Percentiles rank a stretch among this genome's conserved stretches.
phyloP scores from a whole-genome alignment of 2,888 invertebrate genomes.

The Lasioglossum figueresi region DNA sequence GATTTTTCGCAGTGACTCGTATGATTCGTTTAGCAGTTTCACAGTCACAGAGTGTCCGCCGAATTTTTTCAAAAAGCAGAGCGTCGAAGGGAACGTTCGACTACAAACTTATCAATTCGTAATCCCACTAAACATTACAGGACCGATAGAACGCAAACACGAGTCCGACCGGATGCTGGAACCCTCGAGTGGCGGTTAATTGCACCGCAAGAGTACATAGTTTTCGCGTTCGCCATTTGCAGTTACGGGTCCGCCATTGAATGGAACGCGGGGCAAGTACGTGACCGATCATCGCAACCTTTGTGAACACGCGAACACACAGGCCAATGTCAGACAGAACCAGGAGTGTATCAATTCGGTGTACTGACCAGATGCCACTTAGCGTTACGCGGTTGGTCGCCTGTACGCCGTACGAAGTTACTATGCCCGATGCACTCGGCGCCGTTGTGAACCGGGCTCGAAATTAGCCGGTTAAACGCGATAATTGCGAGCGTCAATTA shows the following conservation, averaged over 20 bases:
- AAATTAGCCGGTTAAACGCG: conserved; percentile 65
- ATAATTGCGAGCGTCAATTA: conserved; percentile 68
- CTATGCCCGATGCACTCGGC: conserved; percentile 27
- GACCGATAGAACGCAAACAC: not conserved
- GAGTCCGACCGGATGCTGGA: not conserved
- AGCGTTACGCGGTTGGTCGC: conserved; percentile 43
- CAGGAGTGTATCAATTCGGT: conserved; percentile 63
- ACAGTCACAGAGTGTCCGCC: not conserved
- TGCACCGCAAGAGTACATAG: not conserved
- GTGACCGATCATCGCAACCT: conserved; percentile 16
- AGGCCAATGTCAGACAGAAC: conserved; percentile 20
- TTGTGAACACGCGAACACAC: not conserved
- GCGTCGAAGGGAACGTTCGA: not conserved
- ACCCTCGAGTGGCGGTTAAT: not conserved
- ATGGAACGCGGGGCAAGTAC: not conserved
- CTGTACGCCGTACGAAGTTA: conserved; percentile 15
- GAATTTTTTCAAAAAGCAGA: not conserved
- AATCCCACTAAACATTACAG: not conserved
- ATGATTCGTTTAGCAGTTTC: not conserved
- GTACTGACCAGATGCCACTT: conserved; percentile 63
- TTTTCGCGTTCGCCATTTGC: not conserved
- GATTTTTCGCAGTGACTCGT: too few species aligned
- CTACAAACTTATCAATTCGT: not conserved
- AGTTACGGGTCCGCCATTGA: not conserved
- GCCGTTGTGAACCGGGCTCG: conserved; percentile 34